These are phyloP conservation scores for Punctoribates punctum DNA, from an alignment of 2,888 invertebrate genomes.

Conservation along the genomic window DNA sequence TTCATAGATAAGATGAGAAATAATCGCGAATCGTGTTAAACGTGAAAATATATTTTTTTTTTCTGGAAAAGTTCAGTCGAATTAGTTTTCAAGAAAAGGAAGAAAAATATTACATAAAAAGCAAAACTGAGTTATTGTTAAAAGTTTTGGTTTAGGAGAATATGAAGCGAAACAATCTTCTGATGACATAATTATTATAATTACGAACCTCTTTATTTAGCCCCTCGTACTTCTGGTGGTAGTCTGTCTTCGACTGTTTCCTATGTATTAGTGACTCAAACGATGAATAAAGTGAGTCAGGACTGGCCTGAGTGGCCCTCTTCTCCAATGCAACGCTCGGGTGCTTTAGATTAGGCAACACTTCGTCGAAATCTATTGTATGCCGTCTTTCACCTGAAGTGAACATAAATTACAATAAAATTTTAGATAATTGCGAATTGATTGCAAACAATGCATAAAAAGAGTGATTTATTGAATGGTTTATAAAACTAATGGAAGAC, in stretches of 20 bases:
- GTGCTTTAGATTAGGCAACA: conserved; percentile 1
- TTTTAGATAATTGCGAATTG: not conserved
- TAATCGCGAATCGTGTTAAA: not conserved
- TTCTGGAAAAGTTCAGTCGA: too few relatives aligned
- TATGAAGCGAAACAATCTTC: not conserved
- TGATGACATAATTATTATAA: not conserved
- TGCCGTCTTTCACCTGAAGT: conserved; percentile 23
- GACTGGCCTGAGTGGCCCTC: conserved; percentile 24
- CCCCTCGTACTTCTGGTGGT: conserved; percentile 35
- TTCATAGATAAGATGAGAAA: not conserved
- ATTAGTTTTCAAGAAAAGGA: not conserved
- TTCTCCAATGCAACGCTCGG: conserved; percentile 7
- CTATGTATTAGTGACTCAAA: conserved; percentile 12
- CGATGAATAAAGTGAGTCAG: conserved; percentile 29
- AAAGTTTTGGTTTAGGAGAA: not conserved
- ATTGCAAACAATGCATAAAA: not conserved
- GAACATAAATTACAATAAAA: not conserved
- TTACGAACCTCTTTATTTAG: conserved; percentile 26
- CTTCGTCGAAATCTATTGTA: conserved; percentile 17
- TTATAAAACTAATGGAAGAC: not conserved
- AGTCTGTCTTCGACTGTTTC: conserved; percentile 12
- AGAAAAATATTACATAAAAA: not conserved
- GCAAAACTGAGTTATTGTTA: not conserved
- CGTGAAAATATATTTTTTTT: not conserved
- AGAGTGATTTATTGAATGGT: not conserved